Base-by-base conservation (phyloP, 2,797 vertebrate genomes). In the Leptoclinus maculatus region DNA sequence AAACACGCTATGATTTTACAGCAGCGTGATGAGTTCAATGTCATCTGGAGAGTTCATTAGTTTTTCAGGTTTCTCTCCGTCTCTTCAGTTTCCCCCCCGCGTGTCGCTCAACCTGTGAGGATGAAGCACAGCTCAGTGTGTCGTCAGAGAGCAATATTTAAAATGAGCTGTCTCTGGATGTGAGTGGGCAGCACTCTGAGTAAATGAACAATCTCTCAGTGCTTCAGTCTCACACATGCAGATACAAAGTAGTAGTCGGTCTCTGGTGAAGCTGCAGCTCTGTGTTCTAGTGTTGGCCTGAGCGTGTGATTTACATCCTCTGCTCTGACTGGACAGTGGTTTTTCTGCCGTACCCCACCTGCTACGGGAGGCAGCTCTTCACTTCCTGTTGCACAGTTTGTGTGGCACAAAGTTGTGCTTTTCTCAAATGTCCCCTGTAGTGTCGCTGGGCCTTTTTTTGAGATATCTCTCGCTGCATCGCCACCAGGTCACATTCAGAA, bases 121-220 rank as follows among this genome's bases (percentile, higher is more conserved):
- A 23, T 56, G 27, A 70, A 80, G 29, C 59, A 25, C 56, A 13
- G 66, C 54, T 62, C 51, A 19, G 25, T n/a, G 41, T 47, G 41
- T 47, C 41, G 25, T 45, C 51, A 75, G 32, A 53, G 54, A 32
- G 17, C 53, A 7, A 29, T 56, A 56, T 29, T 29, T 4, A 25
- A 71, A 76, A 43, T 19, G 19, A 59, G 13, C 34, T 1, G 39
- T 29, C 17, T 51, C 5, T 53, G 54, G 17, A 38, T 71, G 67
- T 16, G 72, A 62, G 78, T 65, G 72, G 72, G 78, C 21, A 36
- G 32, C 58, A 4, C 43, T 45, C 38, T 5, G 38, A 16, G 45
- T 12, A 66, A 27, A 58, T 41, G 27, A 59, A 51, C 32, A 23
- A 38, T 25, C 19, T 32, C 71, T 64, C 47, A 8, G 49, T 38